Conservation (phyloP, 2,113 vertebrate genomes). For the Rhadina sibilatrix region DNA sequence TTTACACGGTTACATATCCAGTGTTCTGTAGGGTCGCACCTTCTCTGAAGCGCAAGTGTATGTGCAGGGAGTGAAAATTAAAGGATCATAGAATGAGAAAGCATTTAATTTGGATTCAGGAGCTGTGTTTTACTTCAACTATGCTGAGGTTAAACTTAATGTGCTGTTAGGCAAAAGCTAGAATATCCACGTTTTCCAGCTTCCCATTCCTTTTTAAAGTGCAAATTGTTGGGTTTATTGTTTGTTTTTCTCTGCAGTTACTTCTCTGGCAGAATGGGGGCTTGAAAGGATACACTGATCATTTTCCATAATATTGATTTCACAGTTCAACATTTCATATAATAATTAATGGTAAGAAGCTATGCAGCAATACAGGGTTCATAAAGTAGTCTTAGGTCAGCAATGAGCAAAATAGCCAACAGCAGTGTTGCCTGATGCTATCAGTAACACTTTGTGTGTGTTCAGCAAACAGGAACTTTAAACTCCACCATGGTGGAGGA, state of each 20-base stretch:
- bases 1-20: not conserved
- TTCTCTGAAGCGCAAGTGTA: not conserved
- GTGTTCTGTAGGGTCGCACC: not conserved
- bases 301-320: not conserved
- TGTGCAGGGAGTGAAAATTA: not conserved
- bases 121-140: not conserved
- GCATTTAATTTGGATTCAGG: not conserved
- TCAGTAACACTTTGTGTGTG: not conserved
- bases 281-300: not conserved
- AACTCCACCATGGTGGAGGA: not conserved
- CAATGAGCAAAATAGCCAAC: not conserved
- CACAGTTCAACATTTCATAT: not conserved
- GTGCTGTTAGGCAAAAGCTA: not conserved
- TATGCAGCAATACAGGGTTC: not conserved
- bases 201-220: not conserved
- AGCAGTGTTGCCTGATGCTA: not conserved
- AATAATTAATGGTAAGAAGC: not conserved
- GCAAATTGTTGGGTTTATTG: not conserved
- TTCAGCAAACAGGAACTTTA: not conserved
- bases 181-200: rapidly evolving
- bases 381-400: not conserved
- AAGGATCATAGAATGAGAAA: not conserved
- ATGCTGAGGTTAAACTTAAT: not conserved
- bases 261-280: not conserved
- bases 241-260: not conserved